Evolutionary conservation across 2,797 vertebrate species (phyloP).

Genomic region (Mastacembelus armatus): DNA sequence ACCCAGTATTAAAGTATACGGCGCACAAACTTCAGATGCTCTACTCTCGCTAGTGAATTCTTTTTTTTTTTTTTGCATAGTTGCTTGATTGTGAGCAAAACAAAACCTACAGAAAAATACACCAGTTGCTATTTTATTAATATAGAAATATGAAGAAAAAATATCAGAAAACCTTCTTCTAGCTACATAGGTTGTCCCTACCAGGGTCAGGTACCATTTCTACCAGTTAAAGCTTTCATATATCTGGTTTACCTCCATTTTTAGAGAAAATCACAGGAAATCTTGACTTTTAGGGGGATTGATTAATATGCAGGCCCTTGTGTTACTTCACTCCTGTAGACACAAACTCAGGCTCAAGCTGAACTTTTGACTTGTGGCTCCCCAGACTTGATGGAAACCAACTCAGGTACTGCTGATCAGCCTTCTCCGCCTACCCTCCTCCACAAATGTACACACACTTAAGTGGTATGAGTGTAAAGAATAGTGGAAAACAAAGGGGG

Average conservation of each 20-base stretch:
- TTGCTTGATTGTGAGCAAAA: background rate
- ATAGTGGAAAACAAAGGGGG: slow-evolving; percentile 21
- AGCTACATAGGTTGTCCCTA: no score
- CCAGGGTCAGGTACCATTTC: no score
- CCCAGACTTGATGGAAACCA: slow-evolving; percentile 14
- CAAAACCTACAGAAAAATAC: background rate
- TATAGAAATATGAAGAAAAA: no score
- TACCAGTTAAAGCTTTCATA: no score
- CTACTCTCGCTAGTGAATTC: background rate
- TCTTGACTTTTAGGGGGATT: slow-evolving; percentile 1
- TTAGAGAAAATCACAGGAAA: background rate
- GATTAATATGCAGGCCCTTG: slow-evolving; percentile 8
- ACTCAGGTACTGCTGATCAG: slow-evolving; percentile 20
- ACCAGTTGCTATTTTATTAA: background rate
- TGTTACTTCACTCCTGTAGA: background rate
- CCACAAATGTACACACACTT: slow-evolving; percentile 18
- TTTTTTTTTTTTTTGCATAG: background rate
- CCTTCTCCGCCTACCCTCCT: slow-evolving; percentile 20
- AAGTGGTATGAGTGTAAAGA: slow-evolving; percentile 38
- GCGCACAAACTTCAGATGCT: background rate
- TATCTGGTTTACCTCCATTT: no score
- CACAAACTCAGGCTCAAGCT: slow-evolving; percentile 15
- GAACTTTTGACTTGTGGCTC: slow-evolving; percentile 16
- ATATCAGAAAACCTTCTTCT: no score
- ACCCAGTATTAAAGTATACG: slow-evolving; percentile 1